Evolutionary conservation across 2,888 invertebrate species (phyloP).

Genomic region (Aelia acuminata): DNA sequence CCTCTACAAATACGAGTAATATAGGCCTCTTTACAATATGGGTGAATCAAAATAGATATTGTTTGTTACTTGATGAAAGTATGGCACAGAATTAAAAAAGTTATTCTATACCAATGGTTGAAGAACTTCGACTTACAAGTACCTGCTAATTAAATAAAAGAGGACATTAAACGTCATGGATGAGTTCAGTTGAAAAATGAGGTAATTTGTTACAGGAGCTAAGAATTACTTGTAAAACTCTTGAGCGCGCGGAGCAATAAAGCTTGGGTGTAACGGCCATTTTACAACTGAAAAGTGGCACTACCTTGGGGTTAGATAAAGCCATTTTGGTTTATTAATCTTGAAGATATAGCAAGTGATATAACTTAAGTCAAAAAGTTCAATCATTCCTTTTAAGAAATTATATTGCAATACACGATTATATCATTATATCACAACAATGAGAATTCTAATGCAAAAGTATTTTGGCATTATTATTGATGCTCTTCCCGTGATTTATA

Average conservation of each 20-base stretch:
- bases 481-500: no score
- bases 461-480: no score
- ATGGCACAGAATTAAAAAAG: not conserved
- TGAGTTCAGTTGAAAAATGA: slow-evolving; percentile 12
- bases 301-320: not conserved
- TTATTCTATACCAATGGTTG: not conserved
- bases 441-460: no score
- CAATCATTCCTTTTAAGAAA: no score
- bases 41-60: not conserved
- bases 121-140: not conserved
- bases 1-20: not conserved
- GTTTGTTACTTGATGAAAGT: not conserved
- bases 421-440: no score
- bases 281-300: slow-evolving; percentile 12
- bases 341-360: not conserved
- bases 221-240: slow-evolving; percentile 2
- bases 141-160: not conserved
- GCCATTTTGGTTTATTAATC: not conserved
- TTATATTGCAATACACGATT: no score
- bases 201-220: not conserved
- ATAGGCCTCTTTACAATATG: not conserved
- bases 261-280: slow-evolving; percentile 4
- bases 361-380: not conserved
- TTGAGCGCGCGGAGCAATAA: slow-evolving; percentile 22
- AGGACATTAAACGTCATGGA: not conserved